These are phyloP conservation scores for Graphium colonna DNA, from an alignment of 2,888 invertebrate species.

Conservation along the genomic window DNA sequence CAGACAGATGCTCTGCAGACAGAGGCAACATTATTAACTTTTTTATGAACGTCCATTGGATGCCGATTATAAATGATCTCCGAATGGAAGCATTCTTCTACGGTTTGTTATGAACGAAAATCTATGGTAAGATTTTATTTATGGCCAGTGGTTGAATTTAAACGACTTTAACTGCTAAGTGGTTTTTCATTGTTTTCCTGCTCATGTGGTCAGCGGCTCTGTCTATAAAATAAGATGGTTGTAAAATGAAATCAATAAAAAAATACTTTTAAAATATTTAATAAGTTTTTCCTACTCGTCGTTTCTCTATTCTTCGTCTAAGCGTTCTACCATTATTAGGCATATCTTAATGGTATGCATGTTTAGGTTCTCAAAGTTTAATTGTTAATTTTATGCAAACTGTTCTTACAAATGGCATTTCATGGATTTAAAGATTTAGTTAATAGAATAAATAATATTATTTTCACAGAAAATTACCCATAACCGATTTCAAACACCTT, in stretches of 20 bases:
- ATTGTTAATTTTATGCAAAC: too few relatives aligned
- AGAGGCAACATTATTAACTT: conserved; percentile 25
- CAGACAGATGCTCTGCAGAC: conserved; percentile 30
- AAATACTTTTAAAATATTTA: neutral
- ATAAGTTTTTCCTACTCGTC: too few relatives aligned
- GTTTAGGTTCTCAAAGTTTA: too few relatives aligned
- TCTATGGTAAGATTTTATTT: neutral
- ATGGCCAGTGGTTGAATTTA: neutral
- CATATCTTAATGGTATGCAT: too few relatives aligned
- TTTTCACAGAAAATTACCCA: too few relatives aligned
- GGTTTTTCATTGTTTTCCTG: neutral
- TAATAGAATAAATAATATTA: too few relatives aligned
- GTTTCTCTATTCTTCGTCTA: too few relatives aligned
- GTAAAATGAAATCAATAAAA: neutral
- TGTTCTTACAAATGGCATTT: too few relatives aligned
- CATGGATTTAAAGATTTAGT: too few relatives aligned
- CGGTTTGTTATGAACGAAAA: neutral
- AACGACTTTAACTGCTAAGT: conserved; percentile 1
- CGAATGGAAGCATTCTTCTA: neutral
- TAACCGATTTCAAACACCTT: too few relatives aligned
- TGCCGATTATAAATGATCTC: conserved; percentile 22
- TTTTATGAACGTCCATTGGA: conserved; percentile 9
- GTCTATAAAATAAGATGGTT: neutral
- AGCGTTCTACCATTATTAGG: too few relatives aligned
- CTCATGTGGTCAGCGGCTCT: conserved; percentile 2